A percentile compares a stretch with the other conserved stretches of the same genome.
Evolutionary conservation across 2,888 invertebrate species (phyloP).

Genomic region (Leptopilina myrica): DNA sequence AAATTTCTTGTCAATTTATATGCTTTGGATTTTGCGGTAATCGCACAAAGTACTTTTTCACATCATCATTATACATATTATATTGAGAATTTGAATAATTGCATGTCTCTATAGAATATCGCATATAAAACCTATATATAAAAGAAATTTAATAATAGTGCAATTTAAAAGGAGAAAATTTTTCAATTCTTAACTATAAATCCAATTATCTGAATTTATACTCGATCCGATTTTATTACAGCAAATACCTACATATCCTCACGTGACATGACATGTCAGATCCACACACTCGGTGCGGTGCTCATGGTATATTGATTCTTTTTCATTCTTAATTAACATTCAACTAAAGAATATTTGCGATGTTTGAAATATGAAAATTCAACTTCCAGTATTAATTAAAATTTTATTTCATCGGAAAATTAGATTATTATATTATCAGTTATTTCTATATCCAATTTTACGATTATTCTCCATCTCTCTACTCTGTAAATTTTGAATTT

Average conservation of each 20-base stretch:
- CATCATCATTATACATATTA: no score
- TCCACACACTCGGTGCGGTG: constrained; percentile 11
- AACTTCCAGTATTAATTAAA: not conserved
- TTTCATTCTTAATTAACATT: constrained; percentile 9
- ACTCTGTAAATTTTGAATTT: no score
- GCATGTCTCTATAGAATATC: no score
- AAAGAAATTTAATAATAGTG: not conserved
- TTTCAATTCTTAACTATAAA: not conserved
- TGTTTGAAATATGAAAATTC: not conserved
- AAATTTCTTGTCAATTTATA: no score
- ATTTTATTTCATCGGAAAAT: no score
- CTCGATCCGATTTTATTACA: not conserved
- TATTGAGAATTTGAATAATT: no score
- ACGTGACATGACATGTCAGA: constrained; percentile 18
- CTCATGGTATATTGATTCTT: constrained; percentile 10
- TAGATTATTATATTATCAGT: no score
- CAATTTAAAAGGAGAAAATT: not conserved
- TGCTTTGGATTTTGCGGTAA: no score
- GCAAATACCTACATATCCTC: constrained; percentile 1
- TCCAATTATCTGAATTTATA: constrained; percentile 2
- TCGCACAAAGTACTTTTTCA: no score
- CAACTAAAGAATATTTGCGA: not conserved
- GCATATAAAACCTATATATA: no score
- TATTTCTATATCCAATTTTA: no score
- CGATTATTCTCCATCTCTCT: no score